phyloP scores from a whole-genome alignment of 2,797 vertebrate species.

The Fistularia tabacaria region DNA sequence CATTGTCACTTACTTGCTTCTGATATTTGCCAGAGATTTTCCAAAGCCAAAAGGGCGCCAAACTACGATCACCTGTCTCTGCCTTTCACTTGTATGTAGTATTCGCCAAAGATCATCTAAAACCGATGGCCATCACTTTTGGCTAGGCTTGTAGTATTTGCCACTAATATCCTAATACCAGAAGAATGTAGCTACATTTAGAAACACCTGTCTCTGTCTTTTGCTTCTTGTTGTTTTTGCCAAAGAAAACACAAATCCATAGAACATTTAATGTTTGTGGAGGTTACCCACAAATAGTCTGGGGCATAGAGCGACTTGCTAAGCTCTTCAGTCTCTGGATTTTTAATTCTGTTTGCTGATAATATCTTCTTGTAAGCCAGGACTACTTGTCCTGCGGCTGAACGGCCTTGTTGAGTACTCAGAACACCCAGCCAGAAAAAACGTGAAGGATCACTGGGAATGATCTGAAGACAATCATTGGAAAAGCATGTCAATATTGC shows the following conservation, averaged over 20 bases:
- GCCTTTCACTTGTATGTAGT: conserved; percentile 49
- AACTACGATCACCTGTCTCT: conserved; percentile 60
- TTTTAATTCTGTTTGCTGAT: conserved; percentile 12
- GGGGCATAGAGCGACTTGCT: conserved; percentile 38
- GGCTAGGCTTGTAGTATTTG: conserved; percentile 29
- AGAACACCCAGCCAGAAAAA: conserved; percentile 25
- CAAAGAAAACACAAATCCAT: conserved; percentile 49
- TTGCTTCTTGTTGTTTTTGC: conserved; percentile 37
- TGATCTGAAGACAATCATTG: conserved; percentile 1
- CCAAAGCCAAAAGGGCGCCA: conserved; percentile 42
- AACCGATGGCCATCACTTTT: conserved; percentile 39
- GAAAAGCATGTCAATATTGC: no score
- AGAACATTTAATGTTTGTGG: conserved; percentile 29
- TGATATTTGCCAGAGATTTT: conserved; percentile 58
- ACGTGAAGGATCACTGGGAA: conserved; percentile 22
- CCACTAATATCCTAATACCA: conserved; percentile 50
- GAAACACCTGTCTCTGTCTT: conserved; percentile 55
- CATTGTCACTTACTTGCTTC: conserved; percentile 55
- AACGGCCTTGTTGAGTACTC: conserved; percentile 26
- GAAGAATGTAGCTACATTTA: conserved; percentile 39
- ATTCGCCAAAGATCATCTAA: conserved; percentile 61
- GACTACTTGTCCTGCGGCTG: conserved; percentile 36
- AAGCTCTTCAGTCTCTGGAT: conserved; percentile 42
- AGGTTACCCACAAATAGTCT: conserved; percentile 22
- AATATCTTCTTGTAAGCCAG: conserved; percentile 33